Percentiles rank a stretch among this genome's conserved stretches.
phyloP scores from a whole-genome alignment of 2,113 vertebrate genomes.

The Chascanopsetta lugubris region DNA sequence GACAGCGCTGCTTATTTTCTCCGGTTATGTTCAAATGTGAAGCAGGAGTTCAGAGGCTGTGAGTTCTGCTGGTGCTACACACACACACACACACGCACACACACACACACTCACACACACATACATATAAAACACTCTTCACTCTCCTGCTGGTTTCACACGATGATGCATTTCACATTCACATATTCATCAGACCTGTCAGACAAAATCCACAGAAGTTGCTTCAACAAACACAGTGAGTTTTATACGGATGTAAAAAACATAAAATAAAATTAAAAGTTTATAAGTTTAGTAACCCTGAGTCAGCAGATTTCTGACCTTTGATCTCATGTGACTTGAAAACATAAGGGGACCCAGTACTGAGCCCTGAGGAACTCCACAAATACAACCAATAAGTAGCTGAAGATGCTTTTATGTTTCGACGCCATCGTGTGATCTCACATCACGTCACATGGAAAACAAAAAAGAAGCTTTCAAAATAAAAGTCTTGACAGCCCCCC shows the following conservation, averaged over 20 bases:
- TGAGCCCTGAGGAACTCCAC: neutral
- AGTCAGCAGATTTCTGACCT: too few relatives aligned
- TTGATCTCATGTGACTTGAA: too few relatives aligned
- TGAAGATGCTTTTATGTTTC: too few relatives aligned
- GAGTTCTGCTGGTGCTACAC: too few relatives aligned
- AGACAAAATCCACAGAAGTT: too few relatives aligned
- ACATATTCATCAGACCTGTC: too few relatives aligned
- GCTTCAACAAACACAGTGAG: neutral
- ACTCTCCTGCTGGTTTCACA: conserved; percentile 16
- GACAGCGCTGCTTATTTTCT: neutral
- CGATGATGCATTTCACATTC: conserved; percentile 25
- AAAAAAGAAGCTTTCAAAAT: neutral
- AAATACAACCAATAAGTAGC: too few relatives aligned
- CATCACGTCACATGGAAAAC: neutral
- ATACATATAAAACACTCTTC: neutral
- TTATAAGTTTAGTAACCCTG: too few relatives aligned
- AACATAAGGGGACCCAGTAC: neutral
- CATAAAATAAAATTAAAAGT: too few relatives aligned
- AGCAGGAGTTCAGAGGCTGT: neutral
- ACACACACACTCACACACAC: neutral
- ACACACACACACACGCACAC: neutral
- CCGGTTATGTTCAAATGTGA: neutral
- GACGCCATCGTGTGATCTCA: too few relatives aligned
- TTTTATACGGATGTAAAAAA: neutral
- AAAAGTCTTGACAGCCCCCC: too few relatives aligned